A percentile compares a stretch with the other conserved stretches of the same genome.
phyloP scores from a whole-genome alignment of 2,113 vertebrate genomes.

The Ardeotis arabs region DNA sequence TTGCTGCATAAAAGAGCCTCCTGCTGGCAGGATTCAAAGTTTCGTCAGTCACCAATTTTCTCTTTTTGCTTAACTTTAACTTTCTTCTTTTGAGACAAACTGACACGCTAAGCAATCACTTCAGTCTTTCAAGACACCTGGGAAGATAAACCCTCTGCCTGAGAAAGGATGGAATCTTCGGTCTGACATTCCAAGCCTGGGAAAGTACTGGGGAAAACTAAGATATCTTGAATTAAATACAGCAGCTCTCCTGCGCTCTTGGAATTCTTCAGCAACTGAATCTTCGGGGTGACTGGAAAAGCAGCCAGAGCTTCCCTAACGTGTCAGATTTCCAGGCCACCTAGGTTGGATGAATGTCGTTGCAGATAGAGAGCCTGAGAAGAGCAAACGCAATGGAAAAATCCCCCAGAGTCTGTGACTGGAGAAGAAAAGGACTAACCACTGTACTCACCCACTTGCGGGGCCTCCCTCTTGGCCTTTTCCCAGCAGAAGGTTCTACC shows the following conservation, averaged over 20 bases:
- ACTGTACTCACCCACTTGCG: constrained; percentile 60
- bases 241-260: neutral
- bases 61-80: neutral
- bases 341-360: neutral
- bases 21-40: neutral
- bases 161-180: neutral
- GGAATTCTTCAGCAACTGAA: neutral
- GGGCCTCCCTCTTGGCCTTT: constrained; percentile 63
- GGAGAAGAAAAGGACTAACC: neutral
- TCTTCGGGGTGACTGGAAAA: neutral
- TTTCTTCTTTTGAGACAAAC: neutral
- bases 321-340: neutral
- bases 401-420: neutral
- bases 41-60: neutral
- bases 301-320: neutral
- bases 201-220: neutral
- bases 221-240: neutral
- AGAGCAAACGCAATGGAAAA: neutral
- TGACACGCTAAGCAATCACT: neutral
- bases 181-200: neutral
- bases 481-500: constrained; percentile 23
- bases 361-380: neutral
- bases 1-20: neutral
- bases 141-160: neutral
- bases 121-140: neutral